Conservation (phyloP, 2,797 vertebrate species). For the Ctenochaetus hawaiiensis region DNA sequence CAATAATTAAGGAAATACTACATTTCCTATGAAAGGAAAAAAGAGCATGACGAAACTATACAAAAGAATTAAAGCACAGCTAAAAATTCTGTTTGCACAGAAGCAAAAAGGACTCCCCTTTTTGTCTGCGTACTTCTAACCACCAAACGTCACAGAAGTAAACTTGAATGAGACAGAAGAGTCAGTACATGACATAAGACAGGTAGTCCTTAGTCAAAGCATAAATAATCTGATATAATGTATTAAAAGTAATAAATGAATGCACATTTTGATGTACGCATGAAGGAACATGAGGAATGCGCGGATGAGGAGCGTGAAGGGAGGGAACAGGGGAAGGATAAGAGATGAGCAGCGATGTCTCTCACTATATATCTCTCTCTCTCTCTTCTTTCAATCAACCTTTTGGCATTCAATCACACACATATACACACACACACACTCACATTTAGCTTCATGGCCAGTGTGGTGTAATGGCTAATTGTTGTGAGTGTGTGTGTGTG, state of each 20-base stretch:
- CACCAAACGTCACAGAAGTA: constrained; percentile 6
- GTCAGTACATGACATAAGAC: not conserved
- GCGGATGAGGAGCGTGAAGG: constrained; percentile 78
- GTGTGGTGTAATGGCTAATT: constrained; percentile 77
- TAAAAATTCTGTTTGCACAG: constrained; percentile 4
- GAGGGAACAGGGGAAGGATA: constrained; percentile 26
- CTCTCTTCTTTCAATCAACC: constrained; percentile 69
- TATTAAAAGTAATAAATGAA: constrained; percentile 54
- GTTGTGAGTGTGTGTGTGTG: constrained; percentile 42
- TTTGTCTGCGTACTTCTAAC: not conserved
- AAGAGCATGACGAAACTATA: no score
- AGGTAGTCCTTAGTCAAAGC: constrained; percentile 32
- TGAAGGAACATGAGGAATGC: constrained; percentile 39
- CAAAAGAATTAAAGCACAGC: no score
- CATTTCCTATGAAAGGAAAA: constrained; percentile 12
- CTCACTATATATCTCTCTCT: constrained; percentile 65
- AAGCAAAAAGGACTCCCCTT: not conserved
- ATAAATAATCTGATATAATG: constrained; percentile 56
- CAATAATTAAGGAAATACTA: not conserved
- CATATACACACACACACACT: constrained; percentile 31
- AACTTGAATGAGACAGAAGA: constrained; percentile 25
- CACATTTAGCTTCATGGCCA: constrained; percentile 30
- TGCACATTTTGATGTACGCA: constrained; percentile 62
- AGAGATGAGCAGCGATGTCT: constrained; percentile 59
- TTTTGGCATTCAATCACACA: constrained; percentile 65